phyloP scores from a whole-genome alignment of 2,113 vertebrate genomes.

The Entosphenus tridentatus region DNA sequence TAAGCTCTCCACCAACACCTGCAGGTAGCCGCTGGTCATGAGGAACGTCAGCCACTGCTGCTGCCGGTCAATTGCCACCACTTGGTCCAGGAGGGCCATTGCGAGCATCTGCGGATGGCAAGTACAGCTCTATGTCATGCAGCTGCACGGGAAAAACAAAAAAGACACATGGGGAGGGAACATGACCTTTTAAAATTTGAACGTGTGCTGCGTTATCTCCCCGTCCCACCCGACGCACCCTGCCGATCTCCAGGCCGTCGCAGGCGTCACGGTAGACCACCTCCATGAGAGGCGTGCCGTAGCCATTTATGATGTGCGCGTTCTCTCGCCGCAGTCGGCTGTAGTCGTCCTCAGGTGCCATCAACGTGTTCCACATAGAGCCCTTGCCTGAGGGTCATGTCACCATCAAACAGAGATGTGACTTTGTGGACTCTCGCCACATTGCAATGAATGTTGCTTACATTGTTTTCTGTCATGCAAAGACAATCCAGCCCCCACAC shows the following conservation, averaged over 20 bases:
- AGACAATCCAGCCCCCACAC: too few species aligned
- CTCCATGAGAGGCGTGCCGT: background rate
- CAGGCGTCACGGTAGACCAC: constrained; percentile 1
- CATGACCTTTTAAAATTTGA: too few species aligned
- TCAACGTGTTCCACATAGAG: background rate
- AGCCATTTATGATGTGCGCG: background rate
- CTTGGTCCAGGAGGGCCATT: background rate
- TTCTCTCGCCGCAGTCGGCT: constrained; percentile 2
- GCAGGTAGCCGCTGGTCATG: constrained; percentile 1
- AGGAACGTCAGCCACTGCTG: constrained; percentile 4
- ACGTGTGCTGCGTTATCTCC: too few species aligned
- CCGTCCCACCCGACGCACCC: background rate
- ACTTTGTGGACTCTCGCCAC: too few species aligned
- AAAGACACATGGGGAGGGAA: too few species aligned
- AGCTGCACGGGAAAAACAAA: too few species aligned
- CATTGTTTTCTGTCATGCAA: too few species aligned
- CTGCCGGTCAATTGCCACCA: background rate
- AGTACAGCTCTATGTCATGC: too few species aligned
- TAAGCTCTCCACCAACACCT: background rate
- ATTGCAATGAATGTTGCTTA: too few species aligned
- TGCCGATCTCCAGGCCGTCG: constrained; percentile 1
- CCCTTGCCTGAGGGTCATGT: background rate
- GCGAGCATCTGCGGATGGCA: background rate
- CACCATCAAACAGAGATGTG: too few species aligned
- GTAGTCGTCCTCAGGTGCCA: background rate